Conservation (phyloP, 2,888 invertebrate species). For the Nasonovia ribisnigri region DNA sequence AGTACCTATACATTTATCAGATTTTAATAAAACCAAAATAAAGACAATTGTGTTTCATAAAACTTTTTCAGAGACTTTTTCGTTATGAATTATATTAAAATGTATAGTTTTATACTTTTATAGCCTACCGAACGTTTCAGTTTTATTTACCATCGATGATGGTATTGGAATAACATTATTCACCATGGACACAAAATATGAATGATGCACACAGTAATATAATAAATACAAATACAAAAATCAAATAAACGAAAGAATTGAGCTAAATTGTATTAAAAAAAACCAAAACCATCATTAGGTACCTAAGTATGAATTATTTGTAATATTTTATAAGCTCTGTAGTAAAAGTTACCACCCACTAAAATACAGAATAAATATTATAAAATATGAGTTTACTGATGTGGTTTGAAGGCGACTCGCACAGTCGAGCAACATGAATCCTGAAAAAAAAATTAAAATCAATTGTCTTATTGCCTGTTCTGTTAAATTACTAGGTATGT, state of each 20-base stretch:
- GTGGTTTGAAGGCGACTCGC: background rate
- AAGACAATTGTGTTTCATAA: background rate
- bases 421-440: background rate
- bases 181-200: background rate
- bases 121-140: background rate
- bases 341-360: background rate
- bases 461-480: background rate
- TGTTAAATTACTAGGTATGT: background rate
- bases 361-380: background rate
- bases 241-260: background rate
- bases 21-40: background rate
- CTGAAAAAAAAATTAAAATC: background rate
- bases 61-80: background rate
- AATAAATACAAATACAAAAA: background rate
- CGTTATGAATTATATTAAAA: background rate
- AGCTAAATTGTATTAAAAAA: background rate
- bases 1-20: background rate
- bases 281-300: background rate
- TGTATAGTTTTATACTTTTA: background rate
- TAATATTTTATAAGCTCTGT: background rate
- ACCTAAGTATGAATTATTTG: background rate
- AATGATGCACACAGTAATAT: background rate
- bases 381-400: background rate
- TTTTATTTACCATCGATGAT: background rate
- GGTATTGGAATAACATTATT: background rate